Evolutionary conservation across 1,140 invertebrate genomes (phyloP).

Genomic region (Mycetomoellerius zeteki): DNA sequence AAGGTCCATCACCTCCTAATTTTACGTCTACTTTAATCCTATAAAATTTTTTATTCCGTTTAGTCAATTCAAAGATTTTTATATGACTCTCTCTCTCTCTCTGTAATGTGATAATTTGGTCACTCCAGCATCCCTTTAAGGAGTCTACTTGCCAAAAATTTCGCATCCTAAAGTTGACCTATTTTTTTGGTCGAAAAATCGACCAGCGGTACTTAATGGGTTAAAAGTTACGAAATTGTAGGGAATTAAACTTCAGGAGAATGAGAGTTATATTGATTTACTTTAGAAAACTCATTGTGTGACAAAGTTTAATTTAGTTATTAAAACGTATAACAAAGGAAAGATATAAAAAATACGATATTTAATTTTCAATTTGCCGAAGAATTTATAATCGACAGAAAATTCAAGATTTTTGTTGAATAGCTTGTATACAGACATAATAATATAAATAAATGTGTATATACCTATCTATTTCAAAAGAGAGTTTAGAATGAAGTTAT

Average conservation of each 20-base stretch:
- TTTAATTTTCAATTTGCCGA: background rate
- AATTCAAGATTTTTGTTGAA: background rate
- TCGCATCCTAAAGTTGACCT: no score
- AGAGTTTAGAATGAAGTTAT: slow-evolving; percentile 53
- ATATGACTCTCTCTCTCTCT: no score
- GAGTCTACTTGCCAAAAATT: no score
- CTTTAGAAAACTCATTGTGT: background rate
- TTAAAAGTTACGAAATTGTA: background rate
- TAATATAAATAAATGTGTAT: background rate
- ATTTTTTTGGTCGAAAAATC: no score
- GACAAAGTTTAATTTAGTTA: slow-evolving; percentile 7
- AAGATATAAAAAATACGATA: background rate
- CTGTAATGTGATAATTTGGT: no score
- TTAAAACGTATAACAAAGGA: background rate
- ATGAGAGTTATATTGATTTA: background rate
- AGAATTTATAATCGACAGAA: background rate
- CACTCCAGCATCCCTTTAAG: no score
- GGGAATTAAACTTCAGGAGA: background rate
- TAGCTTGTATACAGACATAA: background rate
- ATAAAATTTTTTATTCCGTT: no score
- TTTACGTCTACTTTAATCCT: no score
- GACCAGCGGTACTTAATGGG: no score
- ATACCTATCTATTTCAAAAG: slow-evolving; percentile 6
- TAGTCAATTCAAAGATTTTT: no score
- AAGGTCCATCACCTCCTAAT: no score